Conservation (phyloP, 2,113 vertebrate species). For the Psittacula cyanocephala region DNA sequence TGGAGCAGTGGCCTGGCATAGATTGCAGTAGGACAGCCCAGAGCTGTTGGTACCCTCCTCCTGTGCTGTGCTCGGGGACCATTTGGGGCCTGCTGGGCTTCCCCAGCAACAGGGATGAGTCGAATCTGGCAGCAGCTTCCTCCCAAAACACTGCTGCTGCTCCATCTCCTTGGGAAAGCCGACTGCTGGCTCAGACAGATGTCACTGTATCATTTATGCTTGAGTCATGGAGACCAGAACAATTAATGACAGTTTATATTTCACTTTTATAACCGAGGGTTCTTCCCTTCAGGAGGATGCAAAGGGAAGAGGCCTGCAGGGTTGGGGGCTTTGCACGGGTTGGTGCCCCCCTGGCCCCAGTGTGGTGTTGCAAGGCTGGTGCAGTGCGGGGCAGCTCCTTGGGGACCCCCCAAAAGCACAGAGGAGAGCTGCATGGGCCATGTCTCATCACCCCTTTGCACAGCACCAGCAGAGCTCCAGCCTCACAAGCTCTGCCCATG, state of each 20-base stretch:
- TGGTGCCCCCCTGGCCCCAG: fast-evolving
- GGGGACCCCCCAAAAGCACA: neutral
- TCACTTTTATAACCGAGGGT: neutral
- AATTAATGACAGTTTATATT: neutral
- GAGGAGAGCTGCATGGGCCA: neutral
- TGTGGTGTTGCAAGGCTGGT: neutral
- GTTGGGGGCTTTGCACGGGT: neutral
- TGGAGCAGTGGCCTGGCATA: neutral
- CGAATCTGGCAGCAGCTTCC: neutral
- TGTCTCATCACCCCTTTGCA: fast-evolving
- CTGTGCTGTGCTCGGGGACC: neutral
- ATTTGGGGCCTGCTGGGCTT: neutral
- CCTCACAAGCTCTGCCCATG: neutral
- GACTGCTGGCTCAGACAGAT: neutral
- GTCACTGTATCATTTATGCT: neutral
- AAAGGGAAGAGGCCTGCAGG: neutral
- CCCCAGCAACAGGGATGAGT: neutral
- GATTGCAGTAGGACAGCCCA: neutral
- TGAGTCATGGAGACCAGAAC: neutral
- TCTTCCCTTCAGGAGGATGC: neutral
- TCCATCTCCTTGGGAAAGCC: neutral
- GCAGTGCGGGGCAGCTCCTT: neutral
- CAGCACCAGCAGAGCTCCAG: neutral
- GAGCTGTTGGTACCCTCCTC: neutral
- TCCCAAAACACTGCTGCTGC: neutral